phyloP scores from a whole-genome alignment of 2,797 vertebrate species.

The Lagorchestes hirsutus region DNA sequence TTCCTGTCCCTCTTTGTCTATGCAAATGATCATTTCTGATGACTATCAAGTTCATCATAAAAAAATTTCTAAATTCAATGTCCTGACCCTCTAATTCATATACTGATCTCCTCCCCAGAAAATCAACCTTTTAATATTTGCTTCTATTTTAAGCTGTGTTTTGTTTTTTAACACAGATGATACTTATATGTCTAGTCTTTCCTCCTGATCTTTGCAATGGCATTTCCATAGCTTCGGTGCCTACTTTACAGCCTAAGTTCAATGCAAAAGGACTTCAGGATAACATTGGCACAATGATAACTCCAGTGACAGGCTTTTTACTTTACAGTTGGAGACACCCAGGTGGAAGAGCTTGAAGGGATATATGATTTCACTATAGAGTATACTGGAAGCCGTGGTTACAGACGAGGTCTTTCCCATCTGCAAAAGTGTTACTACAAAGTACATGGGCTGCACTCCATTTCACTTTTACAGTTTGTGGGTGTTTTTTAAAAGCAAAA shows the following conservation, averaged over 20 bases:
- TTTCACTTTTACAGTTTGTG: not conserved
- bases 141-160: not conserved
- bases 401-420: not conserved
- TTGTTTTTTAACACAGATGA: rapidly evolving
- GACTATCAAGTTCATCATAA: not conserved
- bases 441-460: not conserved
- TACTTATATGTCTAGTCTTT: not conserved
- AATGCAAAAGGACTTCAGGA: not conserved
- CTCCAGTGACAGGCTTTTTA: not conserved
- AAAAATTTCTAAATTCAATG: not conserved
- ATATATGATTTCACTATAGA: rapidly evolving
- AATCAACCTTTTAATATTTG: not conserved
- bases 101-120: not conserved
- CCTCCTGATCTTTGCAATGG: not conserved
- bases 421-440: not conserved
- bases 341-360: not conserved
- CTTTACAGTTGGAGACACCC: too few species aligned
- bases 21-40: not conserved
- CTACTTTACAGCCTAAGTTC: not conserved
- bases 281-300: not conserved
- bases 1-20: rapidly evolving
- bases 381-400: rapidly evolving
- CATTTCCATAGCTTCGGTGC: not conserved
- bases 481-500: not conserved
- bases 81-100: not conserved